Evolutionary conservation across 2,797 vertebrate genomes (phyloP), one percentile per base, ranked within the genome.

Genomic region (Heterohyrax brucei): DNA sequence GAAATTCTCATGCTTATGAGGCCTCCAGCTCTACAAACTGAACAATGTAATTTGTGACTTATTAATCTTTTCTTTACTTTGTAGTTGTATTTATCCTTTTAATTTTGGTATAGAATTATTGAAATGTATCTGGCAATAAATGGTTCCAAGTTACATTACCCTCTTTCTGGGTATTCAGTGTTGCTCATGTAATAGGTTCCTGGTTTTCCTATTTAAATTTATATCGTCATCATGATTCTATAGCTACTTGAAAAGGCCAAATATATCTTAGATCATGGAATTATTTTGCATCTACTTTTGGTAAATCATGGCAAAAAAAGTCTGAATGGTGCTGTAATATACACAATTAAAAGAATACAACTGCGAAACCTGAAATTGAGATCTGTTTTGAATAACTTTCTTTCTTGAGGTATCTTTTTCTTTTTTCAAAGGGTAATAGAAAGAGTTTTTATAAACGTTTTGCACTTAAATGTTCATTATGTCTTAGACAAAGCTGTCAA

Each of bases 51-150:
- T 92, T 72, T 79, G 22, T 89, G 62, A 62, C 59, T 80, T 62
- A 73, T 16, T 56, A n/a, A 33, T 84, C 33, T 48, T 59, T 33
- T 66, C 59, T 96, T 92, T 91, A 22, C 26, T 92, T 59, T 93
- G 6, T 83, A n/a, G 50, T 89, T 91, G 83, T 66, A 89, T 50
- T 89, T 82, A 75, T 87, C 9, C 28, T 78, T 66, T 96, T 75
- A 77, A 84, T 91, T 94, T 85, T 76, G 1, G 66, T 92, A 78
- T 24, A 72, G 93, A 97, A 53, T 72, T 61, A 62, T 48, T 82
- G 1, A 89, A 24, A 28, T 87, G 18, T 84, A 30, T 85, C 91
- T 90, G 61, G 4, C 24, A 39, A 39, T 64, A 81, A 75, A 72
- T n/a, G 10, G 21, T 82, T 94, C 50, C 46, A 64, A 56, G 13